Conservation (phyloP, 2,113 vertebrate genomes). For the Tachuris rubrigastra region DNA sequence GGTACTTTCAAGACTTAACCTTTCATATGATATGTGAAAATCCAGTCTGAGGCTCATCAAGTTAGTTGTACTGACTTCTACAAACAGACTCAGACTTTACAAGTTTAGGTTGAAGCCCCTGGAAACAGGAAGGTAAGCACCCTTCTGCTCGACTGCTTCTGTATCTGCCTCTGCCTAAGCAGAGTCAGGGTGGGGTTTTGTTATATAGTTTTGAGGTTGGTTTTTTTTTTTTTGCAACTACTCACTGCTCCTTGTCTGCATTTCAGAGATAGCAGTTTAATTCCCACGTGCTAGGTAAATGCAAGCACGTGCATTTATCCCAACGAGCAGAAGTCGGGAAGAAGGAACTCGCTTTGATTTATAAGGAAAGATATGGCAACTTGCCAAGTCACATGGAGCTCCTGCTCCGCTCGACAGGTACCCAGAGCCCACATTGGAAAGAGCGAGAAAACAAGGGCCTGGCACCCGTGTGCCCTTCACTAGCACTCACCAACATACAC, state of each 20-base stretch:
- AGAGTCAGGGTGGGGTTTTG: fast-evolving
- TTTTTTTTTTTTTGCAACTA: background rate
- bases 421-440: background rate
- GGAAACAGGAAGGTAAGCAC: fast-evolving
- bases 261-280: background rate
- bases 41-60: background rate
- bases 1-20: background rate
- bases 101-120: background rate
- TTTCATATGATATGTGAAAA: background rate
- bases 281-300: fast-evolving
- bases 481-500: fast-evolving
- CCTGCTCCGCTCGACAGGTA: background rate
- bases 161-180: background rate
- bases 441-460: background rate
- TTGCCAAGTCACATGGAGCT: background rate
- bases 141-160: background rate
- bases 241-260: background rate
- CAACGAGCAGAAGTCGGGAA: background rate
- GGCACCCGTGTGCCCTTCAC: fast-evolving
- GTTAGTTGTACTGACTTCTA: background rate
- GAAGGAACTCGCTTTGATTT: background rate
- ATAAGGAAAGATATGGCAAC: background rate
- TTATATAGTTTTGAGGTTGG: background rate
- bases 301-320: background rate
- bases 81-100: background rate